These are phyloP conservation scores for Nasonia oneida DNA, from an alignment of 2,888 invertebrate genomes.

Conservation along the genomic window DNA sequence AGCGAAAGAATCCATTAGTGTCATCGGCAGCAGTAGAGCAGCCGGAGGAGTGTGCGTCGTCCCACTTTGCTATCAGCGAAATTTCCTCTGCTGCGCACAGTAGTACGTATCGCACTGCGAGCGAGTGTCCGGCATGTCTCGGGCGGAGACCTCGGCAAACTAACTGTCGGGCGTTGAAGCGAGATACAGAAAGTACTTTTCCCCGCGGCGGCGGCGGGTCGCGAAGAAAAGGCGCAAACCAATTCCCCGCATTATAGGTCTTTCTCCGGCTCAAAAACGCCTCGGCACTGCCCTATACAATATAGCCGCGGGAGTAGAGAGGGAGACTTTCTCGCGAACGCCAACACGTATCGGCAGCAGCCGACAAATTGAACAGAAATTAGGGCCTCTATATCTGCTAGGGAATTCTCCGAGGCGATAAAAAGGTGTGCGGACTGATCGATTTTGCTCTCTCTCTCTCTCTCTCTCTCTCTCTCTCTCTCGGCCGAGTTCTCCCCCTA, in stretches of 20 bases:
- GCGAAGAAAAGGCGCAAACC: conserved; percentile 35
- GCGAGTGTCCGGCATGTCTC: not conserved
- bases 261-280: conserved; percentile 31
- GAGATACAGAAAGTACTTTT: conserved; percentile 9
- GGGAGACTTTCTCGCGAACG: conserved; percentile 37
- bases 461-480: conserved; percentile 2
- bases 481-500: not conserved
- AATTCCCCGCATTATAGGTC: conserved; percentile 39
- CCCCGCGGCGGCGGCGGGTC: not conserved
- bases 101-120: not conserved
- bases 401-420: conserved; percentile 33
- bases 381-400: conserved; percentile 45
- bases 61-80: not conserved
- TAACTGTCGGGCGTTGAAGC: not conserved
- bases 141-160: conserved; percentile 1
- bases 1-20: too few relatives aligned
- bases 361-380: conserved; percentile 59
- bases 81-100: not conserved
- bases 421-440: conserved; percentile 34
- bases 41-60: not conserved
- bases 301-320: not conserved
- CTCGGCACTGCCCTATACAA: not conserved
- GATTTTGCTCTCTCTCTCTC: conserved; percentile 38
- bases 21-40: not conserved
- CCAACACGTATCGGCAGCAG: conserved; percentile 22